These are phyloP conservation scores for Philereme transversata DNA, from an alignment of 2,888 invertebrate genomes.

Conservation along the genomic window DNA sequence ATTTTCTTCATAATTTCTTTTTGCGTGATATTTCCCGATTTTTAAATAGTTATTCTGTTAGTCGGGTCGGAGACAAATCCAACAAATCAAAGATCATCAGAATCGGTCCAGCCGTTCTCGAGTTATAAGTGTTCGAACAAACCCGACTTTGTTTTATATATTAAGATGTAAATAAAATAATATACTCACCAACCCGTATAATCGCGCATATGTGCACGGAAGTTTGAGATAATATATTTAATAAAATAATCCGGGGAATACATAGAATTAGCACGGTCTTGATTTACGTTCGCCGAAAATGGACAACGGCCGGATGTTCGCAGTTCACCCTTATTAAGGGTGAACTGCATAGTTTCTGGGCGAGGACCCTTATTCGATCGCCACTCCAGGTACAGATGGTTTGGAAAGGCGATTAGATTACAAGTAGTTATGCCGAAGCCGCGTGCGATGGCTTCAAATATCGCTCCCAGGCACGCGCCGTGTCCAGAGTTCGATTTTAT, in stretches of 20 bases:
- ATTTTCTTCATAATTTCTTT: too few species aligned
- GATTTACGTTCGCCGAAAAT: slow-evolving; percentile 38
- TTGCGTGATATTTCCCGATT: too few species aligned
- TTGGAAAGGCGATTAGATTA: slow-evolving; percentile 61
- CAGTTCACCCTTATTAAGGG: slow-evolving; percentile 54
- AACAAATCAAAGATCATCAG: too few species aligned
- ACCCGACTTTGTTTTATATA: too few species aligned
- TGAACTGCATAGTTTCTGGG: slow-evolving; percentile 36
- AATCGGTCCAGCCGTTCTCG: too few species aligned
- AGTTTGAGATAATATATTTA: slow-evolving; percentile 53
- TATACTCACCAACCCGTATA: slow-evolving; percentile 53
- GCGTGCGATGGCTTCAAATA: slow-evolving; percentile 62
- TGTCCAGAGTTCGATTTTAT: slow-evolving; percentile 52
- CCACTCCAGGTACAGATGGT: slow-evolving; percentile 65
- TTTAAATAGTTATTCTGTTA: too few species aligned
- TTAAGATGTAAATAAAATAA: neutral
- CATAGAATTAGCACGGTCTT: slow-evolving; percentile 14
- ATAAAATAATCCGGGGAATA: slow-evolving; percentile 57
- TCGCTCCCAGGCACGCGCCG: slow-evolving; percentile 50
- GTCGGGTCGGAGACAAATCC: too few species aligned
- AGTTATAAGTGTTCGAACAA: too few species aligned
- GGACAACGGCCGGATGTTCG: slow-evolving; percentile 58
- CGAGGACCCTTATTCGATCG: slow-evolving; percentile 33
- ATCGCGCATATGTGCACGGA: slow-evolving; percentile 52
- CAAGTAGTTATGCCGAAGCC: slow-evolving; percentile 56